Evolutionary conservation across 2,113 vertebrate species (phyloP).

Genomic region (Bagarius yarrelli): DNA sequence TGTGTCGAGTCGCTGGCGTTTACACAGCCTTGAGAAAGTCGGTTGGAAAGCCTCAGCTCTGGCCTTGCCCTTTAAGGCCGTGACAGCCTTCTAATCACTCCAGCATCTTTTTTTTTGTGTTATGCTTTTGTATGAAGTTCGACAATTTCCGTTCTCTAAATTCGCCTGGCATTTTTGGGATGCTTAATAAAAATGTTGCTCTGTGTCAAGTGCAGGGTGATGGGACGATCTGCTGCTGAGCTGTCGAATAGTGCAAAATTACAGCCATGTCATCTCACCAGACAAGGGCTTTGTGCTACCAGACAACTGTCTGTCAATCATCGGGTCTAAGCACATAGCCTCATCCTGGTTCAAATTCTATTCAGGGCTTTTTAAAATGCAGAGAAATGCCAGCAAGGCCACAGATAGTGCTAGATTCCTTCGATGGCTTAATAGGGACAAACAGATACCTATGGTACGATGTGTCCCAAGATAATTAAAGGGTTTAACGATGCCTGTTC

Average conservation of each 20-base stretch:
- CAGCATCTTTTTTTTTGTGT: conserved; percentile 24
- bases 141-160: neutral
- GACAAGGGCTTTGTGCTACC: conserved; percentile 73
- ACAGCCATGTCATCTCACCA: conserved; percentile 69
- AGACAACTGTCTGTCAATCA: conserved; percentile 74
- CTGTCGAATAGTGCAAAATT: conserved; percentile 59
- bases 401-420: conserved; percentile 48
- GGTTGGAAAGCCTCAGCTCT: conserved; percentile 45
- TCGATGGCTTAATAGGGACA: conserved; percentile 23
- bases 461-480: conserved; percentile 47
- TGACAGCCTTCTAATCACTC: conserved; percentile 45
- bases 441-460: conserved; percentile 29
- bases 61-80: conserved; percentile 43
- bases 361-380: conserved; percentile 61
- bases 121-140: neutral
- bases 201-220: conserved; percentile 53
- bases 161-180: conserved; percentile 14
- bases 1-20: conserved; percentile 46
- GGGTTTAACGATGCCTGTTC: conserved; percentile 50
- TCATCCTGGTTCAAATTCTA: conserved; percentile 67
- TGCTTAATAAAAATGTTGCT: conserved; percentile 56
- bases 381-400: conserved; percentile 64
- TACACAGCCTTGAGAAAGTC: conserved; percentile 53
- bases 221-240: conserved; percentile 60
- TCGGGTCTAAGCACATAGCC: conserved; percentile 65